Percentiles rank a stretch among this genome's conserved stretches.
Conservation (phyloP, 2,797 vertebrate species). For the Schizopygopsis malacanthus region DNA sequence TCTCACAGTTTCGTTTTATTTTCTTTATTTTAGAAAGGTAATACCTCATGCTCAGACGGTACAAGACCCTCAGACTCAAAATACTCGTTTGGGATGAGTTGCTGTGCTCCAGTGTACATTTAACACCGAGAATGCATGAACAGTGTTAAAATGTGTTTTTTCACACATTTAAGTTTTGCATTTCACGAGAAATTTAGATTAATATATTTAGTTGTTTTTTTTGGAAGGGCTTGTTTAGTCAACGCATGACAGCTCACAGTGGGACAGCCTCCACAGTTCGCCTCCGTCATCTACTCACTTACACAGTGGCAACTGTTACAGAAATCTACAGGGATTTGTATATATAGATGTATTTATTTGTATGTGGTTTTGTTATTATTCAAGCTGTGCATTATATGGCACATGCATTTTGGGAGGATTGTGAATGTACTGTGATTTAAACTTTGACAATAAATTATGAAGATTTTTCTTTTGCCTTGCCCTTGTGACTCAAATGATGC, state of each 20-base stretch:
- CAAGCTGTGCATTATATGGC: constrained; percentile 49
- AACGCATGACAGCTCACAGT: neutral
- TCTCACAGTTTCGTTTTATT: neutral
- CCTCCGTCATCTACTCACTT: neutral
- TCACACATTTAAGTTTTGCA: neutral
- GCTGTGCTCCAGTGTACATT: neutral
- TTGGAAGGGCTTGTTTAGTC: neutral
- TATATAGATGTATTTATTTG: constrained; percentile 53
- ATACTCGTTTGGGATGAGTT: neutral
- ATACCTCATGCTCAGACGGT: neutral
- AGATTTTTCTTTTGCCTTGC: constrained; percentile 24
- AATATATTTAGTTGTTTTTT: neutral
- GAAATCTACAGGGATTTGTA: constrained; percentile 42
- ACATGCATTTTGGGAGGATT: constrained; percentile 40
- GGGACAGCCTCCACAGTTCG: neutral
- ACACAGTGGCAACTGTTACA: constrained; percentile 32
- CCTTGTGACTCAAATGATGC: neutral
- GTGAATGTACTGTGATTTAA: constrained; percentile 58
- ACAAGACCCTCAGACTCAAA: neutral
- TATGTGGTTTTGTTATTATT: constrained; percentile 54
- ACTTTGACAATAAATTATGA: constrained; percentile 71
- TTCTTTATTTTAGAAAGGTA: neutral
- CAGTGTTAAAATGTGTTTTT: neutral
- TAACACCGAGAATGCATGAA: neutral
- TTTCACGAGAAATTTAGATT: neutral